Percentiles rank a stretch among this genome's conserved stretches.
These are phyloP conservation scores for Macrophya alboannulata DNA, from an alignment of 2,888 invertebrate species.

Conservation along the genomic window DNA sequence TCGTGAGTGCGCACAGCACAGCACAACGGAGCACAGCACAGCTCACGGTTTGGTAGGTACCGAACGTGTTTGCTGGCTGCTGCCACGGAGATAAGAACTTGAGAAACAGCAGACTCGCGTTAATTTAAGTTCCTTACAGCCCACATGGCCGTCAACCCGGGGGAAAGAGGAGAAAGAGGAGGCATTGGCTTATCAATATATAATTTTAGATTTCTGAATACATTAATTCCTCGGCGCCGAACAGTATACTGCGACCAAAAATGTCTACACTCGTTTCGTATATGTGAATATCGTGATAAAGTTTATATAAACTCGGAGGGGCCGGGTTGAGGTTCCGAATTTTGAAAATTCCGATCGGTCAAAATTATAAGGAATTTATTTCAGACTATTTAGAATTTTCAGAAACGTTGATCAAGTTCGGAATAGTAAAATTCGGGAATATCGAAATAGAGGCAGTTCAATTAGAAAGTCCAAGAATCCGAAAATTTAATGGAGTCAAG, in stretches of 20 bases:
- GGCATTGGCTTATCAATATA: conserved; percentile 49
- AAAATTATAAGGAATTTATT: too few relatives aligned
- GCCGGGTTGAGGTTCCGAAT: too few relatives aligned
- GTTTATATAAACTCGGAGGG: too few relatives aligned
- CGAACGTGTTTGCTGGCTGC: conserved; percentile 33
- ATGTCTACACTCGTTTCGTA: neutral
- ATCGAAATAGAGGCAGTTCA: too few relatives aligned
- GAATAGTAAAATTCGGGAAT: too few relatives aligned
- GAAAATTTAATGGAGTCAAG: too few relatives aligned
- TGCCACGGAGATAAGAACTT: conserved; percentile 71
- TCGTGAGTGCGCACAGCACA: conserved; percentile 27
- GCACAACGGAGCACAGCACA: neutral
- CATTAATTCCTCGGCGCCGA: conserved; percentile 33
- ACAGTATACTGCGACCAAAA: neutral
- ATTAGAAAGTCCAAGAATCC: too few relatives aligned
- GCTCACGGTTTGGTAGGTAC: neutral
- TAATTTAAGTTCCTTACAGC: conserved; percentile 50
- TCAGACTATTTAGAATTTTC: too few relatives aligned
- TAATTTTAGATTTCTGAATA: conserved; percentile 56
- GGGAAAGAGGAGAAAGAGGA: neutral
- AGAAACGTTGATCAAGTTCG: too few relatives aligned
- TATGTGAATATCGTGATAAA: neutral
- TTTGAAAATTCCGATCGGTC: too few relatives aligned
- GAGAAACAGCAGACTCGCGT: conserved; percentile 75
- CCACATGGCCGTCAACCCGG: conserved; percentile 46